A percentile compares a stretch with the other conserved stretches of the same genome.
Evolutionary conservation across 1,140 invertebrate genomes (phyloP).

Genomic region (Asbolus verrucosus): DNA sequence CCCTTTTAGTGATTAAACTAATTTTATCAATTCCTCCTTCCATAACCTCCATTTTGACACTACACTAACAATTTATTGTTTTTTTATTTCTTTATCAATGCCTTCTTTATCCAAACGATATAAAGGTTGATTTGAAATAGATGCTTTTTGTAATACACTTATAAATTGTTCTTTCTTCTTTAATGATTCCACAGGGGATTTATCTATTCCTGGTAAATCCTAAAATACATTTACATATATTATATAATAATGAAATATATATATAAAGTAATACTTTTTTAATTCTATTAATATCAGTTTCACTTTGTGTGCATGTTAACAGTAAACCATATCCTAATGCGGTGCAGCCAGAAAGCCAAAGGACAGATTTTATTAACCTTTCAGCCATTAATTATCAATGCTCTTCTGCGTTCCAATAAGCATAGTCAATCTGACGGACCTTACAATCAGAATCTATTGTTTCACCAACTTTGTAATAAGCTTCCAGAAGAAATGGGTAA

Average conservation of each 20-base stretch:
- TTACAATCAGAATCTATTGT: conserved; percentile 65
- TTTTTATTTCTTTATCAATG: conserved; percentile 53
- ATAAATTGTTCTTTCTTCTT: conserved; percentile 57
- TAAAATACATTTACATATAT: too few species aligned
- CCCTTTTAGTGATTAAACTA: conserved; percentile 66
- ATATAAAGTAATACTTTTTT: too few species aligned
- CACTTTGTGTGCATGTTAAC: conserved; percentile 66
- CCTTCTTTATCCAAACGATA: conserved; percentile 59
- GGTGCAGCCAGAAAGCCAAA: conserved; percentile 70
- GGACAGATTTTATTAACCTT: conserved; percentile 67
- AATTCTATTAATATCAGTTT: too few species aligned
- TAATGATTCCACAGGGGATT: conserved; percentile 36
- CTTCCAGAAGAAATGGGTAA: conserved; percentile 71
- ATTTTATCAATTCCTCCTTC: conserved; percentile 62
- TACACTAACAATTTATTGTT: conserved; percentile 61
- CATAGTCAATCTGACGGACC: conserved; percentile 67
- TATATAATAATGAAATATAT: too few species aligned
- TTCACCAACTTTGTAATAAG: conserved; percentile 73
- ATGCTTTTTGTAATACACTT: conserved; percentile 58
- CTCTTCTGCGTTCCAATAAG: conserved; percentile 68
- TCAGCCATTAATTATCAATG: conserved; percentile 64
- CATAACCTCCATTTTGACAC: conserved; percentile 55
- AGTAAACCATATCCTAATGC: conserved; percentile 70
- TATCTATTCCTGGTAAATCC: conserved; percentile 54
- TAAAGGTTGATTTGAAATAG: conserved; percentile 56